These are phyloP conservation scores for Echeneis naucrates DNA, from an alignment of 2,797 vertebrate genomes.

Conservation along the genomic window DNA sequence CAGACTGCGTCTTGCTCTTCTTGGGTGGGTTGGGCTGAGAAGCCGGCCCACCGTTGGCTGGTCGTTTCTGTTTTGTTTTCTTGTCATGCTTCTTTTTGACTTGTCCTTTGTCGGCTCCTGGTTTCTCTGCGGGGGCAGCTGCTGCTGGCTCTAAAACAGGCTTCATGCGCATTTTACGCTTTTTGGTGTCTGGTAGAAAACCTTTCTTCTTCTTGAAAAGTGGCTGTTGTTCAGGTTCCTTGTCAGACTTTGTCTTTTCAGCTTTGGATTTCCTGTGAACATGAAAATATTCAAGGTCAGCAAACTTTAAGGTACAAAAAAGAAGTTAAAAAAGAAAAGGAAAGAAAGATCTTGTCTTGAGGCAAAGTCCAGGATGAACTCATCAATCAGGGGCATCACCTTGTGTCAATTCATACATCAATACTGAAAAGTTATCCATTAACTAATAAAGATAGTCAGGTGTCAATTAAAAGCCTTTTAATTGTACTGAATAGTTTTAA, in stretches of 20 bases:
- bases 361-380: not conserved
- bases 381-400: not conserved
- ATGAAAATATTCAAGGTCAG: conserved; percentile 21
- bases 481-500: not conserved
- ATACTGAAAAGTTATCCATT: not conserved
- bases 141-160: conserved; percentile 57
- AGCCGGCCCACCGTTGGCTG: conserved; percentile 4
- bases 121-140: not conserved
- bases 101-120: conserved; percentile 48
- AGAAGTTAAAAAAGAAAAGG: not conserved
- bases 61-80: conserved; percentile 75
- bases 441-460: not conserved
- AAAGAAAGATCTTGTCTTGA: not conserved
- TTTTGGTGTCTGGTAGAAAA: conserved; percentile 93
- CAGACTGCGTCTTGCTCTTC: conserved; percentile 75
- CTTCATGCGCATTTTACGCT: conserved; percentile 87
- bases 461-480: too few relatives aligned
- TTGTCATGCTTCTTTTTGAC: conserved; percentile 73
- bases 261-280: conserved; percentile 88
- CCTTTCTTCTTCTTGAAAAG: conserved; percentile 89
- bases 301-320: not conserved
- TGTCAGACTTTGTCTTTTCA: conserved; percentile 79
- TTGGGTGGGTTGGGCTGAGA: conserved; percentile 77
- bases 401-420: not conserved
- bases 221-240: conserved; percentile 33